phyloP scores from a whole-genome alignment of 2,113 vertebrate species.

The Loxodonta africana region DNA sequence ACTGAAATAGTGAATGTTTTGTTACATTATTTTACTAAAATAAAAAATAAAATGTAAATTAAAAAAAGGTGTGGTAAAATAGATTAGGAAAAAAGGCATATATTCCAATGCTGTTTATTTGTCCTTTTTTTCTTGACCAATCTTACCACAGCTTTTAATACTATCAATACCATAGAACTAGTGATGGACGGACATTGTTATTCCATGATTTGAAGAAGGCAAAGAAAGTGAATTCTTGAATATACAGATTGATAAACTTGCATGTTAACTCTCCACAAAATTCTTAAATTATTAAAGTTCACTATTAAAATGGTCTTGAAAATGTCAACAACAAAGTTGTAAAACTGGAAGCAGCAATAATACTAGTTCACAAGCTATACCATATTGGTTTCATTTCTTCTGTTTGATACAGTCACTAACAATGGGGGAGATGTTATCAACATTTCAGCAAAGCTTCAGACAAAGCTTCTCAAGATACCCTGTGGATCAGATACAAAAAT shows the following conservation, averaged over 20 bases:
- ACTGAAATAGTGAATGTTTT: not conserved
- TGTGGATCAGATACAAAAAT: not conserved
- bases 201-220: not conserved
- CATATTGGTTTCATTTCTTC: constrained; percentile 16
- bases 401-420: constrained; percentile 13
- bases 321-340: not conserved
- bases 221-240: not conserved
- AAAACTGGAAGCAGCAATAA: constrained; percentile 14
- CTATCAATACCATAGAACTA: not conserved
- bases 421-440: not conserved
- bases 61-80: not conserved
- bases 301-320: constrained; percentile 36
- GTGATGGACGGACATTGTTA: not conserved
- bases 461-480: not conserved
- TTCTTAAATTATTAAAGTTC: constrained; percentile 37
- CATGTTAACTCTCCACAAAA: constrained; percentile 43
- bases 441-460: constrained; percentile 46
- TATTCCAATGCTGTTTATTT: constrained; percentile 2
- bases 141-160: constrained; percentile 22
- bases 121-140: not conserved
- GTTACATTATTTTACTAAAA: not conserved
- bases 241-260: not conserved
- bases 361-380: constrained; percentile 19
- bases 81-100: not conserved
- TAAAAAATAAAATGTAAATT: not conserved